A percentile compares a stretch with the other conserved stretches of the same genome.
phyloP scores from a whole-genome alignment of 2,113 vertebrate species.

The Phodopus roborovskii region DNA sequence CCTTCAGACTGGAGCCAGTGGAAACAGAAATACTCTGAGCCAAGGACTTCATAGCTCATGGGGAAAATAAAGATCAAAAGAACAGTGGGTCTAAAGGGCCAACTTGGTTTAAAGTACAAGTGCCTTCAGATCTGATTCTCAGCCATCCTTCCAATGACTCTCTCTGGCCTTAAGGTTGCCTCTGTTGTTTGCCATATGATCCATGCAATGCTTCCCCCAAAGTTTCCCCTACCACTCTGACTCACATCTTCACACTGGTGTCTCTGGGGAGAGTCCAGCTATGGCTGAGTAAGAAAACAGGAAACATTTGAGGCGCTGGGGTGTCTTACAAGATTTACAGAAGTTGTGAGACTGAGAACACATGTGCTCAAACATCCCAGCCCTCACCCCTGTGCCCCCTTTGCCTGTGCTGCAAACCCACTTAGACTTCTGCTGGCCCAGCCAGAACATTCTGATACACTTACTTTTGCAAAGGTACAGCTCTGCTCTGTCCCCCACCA shows the following conservation, averaged over 20 bases:
- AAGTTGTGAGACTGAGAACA: background rate
- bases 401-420: background rate
- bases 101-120: background rate
- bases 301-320: background rate
- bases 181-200: constrained; percentile 49
- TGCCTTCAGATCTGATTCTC: background rate
- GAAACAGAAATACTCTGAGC: background rate
- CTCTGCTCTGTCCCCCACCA: background rate
- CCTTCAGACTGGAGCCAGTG: background rate
- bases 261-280: background rate
- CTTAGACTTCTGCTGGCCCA: background rate
- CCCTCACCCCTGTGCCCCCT: background rate
- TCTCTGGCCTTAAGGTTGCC: constrained; percentile 28
- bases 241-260: constrained; percentile 44
- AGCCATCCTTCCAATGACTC: background rate
- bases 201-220: background rate
- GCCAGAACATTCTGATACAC: constrained; percentile 15
- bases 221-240: constrained; percentile 21
- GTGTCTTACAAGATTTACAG: background rate
- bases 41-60: background rate
- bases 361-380: background rate
- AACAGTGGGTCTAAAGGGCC: background rate
- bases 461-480: background rate
- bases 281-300: background rate
- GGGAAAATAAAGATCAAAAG: background rate